Percentiles rank a stretch among this genome's conserved stretches.
phyloP scores from a whole-genome alignment of 2,113 vertebrate genomes.

The Oceanodroma tethys region DNA sequence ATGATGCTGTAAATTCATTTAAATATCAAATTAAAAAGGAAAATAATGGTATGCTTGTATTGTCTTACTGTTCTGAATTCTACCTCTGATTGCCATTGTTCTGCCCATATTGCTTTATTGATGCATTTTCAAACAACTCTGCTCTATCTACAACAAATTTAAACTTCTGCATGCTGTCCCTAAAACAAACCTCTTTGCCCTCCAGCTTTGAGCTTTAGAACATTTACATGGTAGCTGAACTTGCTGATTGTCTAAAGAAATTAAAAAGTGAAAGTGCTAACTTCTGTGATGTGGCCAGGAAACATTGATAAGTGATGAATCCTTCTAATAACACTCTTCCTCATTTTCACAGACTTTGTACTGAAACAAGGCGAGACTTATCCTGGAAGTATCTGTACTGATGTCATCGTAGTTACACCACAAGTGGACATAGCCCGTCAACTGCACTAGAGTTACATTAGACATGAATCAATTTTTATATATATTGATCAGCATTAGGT shows the following conservation, averaged over 20 bases:
- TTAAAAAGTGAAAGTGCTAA: neutral
- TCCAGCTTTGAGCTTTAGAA: neutral
- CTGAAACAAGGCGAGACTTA: neutral
- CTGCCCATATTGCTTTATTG: neutral
- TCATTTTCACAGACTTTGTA: neutral
- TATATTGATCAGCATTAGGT: neutral
- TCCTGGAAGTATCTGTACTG: neutral
- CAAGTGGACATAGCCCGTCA: neutral
- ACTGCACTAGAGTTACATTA: neutral
- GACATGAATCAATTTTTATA: neutral
- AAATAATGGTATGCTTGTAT: neutral
- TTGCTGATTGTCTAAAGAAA: neutral
- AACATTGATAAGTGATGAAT: neutral
- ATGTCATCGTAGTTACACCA: neutral
- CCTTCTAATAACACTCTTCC: neutral
- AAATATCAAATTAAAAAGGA: neutral
- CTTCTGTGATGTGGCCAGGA: neutral
- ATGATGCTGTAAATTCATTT: neutral
- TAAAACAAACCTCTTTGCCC: neutral
- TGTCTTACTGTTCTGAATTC: neutral
- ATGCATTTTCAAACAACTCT: neutral
- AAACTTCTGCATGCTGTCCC: neutral
- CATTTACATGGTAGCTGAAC: neutral
- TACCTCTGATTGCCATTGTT: neutral
- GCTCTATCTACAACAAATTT: neutral